These are phyloP conservation scores for Neofelis nebulosa DNA, from an alignment of 2,113 vertebrate genomes.

Conservation along the genomic window DNA sequence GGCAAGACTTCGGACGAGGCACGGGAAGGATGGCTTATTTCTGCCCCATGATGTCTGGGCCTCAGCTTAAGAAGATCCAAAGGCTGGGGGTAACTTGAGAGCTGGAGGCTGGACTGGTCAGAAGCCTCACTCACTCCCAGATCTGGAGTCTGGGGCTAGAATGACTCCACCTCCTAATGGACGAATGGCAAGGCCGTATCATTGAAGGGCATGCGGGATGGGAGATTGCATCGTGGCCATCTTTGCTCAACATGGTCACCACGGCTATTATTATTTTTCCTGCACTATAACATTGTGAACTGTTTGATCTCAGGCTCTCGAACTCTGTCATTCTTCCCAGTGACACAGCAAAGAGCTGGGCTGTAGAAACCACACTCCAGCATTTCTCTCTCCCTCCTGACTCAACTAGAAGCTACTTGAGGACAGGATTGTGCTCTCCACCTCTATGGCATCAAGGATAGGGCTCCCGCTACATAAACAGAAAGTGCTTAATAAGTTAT, in stretches of 20 bases:
- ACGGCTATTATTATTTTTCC: not conserved
- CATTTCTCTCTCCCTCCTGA: too few species aligned
- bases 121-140: not conserved
- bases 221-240: not conserved
- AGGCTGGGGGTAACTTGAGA: not conserved
- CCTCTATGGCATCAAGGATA: not conserved
- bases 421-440: not conserved
- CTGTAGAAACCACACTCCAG: not conserved
- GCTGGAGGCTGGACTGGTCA: not conserved
- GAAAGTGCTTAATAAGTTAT: not conserved
- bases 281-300: not conserved
- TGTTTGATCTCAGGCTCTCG: not conserved
- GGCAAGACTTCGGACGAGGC: not conserved
- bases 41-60: not conserved
- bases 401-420: not conserved
- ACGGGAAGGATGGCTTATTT: not conserved
- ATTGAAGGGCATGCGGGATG: accelerated
- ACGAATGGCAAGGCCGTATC: not conserved
- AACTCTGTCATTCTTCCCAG: not conserved
- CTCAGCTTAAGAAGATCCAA: not conserved
- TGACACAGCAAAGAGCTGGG: not conserved
- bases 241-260: not conserved
- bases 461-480: not conserved
- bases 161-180: not conserved
- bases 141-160: not conserved